phyloP scores from a whole-genome alignment of 2,888 invertebrate species.

The Monoplex corrugatus region DNA sequence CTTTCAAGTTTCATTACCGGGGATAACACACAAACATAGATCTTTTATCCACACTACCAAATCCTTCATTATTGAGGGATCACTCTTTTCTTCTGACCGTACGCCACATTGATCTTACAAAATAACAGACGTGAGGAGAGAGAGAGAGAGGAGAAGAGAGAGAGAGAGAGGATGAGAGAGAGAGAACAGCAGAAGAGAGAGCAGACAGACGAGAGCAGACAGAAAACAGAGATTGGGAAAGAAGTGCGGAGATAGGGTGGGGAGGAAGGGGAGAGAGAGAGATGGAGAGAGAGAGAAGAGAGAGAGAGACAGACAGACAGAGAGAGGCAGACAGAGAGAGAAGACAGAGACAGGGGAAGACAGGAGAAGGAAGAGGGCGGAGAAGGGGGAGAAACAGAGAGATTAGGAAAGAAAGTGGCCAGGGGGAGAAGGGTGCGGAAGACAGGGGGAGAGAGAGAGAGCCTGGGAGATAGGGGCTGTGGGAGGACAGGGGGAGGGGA shows the following conservation, averaged over 20 bases:
- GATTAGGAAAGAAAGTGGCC: background rate
- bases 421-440: background rate
- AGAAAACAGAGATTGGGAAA: background rate
- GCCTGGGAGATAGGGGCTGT: background rate
- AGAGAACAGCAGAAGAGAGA: background rate
- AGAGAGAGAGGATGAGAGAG: too few relatives aligned
- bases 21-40: too few relatives aligned
- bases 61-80: too few relatives aligned
- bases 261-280: background rate
- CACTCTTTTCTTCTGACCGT: too few relatives aligned
- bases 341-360: background rate
- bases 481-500: background rate
- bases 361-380: background rate
- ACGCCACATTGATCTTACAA: too few relatives aligned
- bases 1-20: too few relatives aligned
- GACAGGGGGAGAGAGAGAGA: background rate
- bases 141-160: too few relatives aligned
- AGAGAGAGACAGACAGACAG: too few relatives aligned
- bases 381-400: slow-evolving; percentile 15
- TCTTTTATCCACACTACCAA: too few relatives aligned
- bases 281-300: background rate
- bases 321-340: background rate
- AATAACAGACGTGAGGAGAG: too few relatives aligned
- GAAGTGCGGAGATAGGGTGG: too few relatives aligned
- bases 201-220: background rate